Evolutionary conservation across 2,888 invertebrate genomes (phyloP).

Genomic region (Drosophila meridiana): DNA sequence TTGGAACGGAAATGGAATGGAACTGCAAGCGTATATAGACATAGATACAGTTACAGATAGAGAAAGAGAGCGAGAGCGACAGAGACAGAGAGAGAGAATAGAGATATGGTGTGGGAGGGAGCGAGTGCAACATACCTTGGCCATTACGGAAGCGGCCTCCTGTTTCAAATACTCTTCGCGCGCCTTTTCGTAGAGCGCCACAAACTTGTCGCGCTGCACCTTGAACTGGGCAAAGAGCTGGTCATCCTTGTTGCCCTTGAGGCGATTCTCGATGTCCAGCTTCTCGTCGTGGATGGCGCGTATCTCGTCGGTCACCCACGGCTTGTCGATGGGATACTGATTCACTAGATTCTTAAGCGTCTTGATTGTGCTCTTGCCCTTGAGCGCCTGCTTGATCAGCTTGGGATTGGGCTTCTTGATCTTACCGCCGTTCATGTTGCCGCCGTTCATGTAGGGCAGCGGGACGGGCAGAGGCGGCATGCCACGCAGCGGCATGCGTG

Average conservation of each 20-base stretch:
- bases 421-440: constrained; percentile 66
- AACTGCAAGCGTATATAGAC: background rate
- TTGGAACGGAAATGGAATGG: background rate
- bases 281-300: constrained; percentile 86
- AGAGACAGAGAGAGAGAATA: no score
- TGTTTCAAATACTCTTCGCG: constrained; percentile 86
- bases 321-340: constrained; percentile 86
- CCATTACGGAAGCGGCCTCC: constrained; percentile 83
- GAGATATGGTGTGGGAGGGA: background rate
- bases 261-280: constrained; percentile 86
- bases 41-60: background rate
- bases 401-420: constrained; percentile 80
- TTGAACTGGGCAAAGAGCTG: constrained; percentile 87
- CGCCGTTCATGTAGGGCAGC: constrained; percentile 37
- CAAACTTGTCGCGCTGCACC: constrained; percentile 87
- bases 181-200: constrained; percentile 86
- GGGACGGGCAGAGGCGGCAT: constrained; percentile 66
- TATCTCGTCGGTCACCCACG: constrained; percentile 87
- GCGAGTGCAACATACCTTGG: constrained; percentile 73
- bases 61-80: no score
- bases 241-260: constrained; percentile 85
- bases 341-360: constrained; percentile 84
- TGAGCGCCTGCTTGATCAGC: constrained; percentile 71
- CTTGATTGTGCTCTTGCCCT: constrained; percentile 82
- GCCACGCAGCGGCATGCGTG: constrained; percentile 66